Evolutionary conservation across 1,140 invertebrate genomes (phyloP), one percentile per base, ranked within the genome.

Genomic region (Drosophila grimshawi): DNA sequence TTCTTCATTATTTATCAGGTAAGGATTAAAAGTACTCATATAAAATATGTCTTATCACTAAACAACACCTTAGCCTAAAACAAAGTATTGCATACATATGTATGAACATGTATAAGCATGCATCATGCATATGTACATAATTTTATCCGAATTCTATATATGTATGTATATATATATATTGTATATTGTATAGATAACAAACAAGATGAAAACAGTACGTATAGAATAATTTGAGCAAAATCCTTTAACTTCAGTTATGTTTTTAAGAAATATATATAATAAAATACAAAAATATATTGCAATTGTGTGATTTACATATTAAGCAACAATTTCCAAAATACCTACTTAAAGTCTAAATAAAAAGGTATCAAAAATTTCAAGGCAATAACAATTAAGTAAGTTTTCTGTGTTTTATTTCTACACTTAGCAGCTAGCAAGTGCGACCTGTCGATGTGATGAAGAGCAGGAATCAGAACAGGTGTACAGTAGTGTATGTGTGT

Each of bases 281-380:
- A 41, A 71, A 64, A 60, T 52, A 71, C 52, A 70, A 64, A 83
- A 85, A 81, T 81, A 78, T 43, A 83, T 88, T 88, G 76, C 68
- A 83, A 80, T 66, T 86, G 77, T 52, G 55, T 89, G 57, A 51
- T 79, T 86, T 89, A 89, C 69, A 88, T 85, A 88, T 80, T 88
- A 88, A 81, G 85, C 85, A 88, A 88, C 85, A 89, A 88, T 85
- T 88, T 88, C 85, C 85, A 85, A 78, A 73, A 89, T 80, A 88
- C 85, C 85, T 88, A 88, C 85, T 89, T 88, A 89, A 30, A 7
- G n/a, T 52, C 83, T 88, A 88, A 53, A 61, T 70, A 74, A 88
- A 85, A 88, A 72, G 45, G 67, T 89, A 88, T 88, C 76, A 83
- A 88, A 86, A 86, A 76, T 59, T 78, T 88, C 76, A 89, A 83